Conservation (phyloP, 2,113 vertebrate genomes). For the Salvelinus sp. region DNA sequence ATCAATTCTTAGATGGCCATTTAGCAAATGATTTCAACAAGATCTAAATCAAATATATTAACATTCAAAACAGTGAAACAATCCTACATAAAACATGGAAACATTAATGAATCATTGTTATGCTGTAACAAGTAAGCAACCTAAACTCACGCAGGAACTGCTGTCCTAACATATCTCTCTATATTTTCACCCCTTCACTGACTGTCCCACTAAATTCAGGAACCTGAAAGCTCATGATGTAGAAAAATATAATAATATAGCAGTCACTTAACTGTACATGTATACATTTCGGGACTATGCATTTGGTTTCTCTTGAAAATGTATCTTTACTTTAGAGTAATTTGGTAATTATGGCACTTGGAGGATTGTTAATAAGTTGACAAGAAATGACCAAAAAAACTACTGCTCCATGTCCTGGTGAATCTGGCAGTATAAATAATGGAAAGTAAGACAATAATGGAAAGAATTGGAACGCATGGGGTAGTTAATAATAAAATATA, state of each 20-base stretch:
- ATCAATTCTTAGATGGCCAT: constrained; percentile 12
- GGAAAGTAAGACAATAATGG: background rate
- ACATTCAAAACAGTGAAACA: constrained; percentile 21
- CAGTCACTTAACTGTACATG: constrained; percentile 67
- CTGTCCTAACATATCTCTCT: background rate
- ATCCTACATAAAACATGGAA: constrained; percentile 16
- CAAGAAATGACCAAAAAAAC: background rate
- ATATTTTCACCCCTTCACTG: background rate
- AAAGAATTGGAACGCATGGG: background rate
- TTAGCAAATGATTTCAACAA: constrained; percentile 25
- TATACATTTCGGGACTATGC: background rate
- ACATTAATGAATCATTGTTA: background rate
- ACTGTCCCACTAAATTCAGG: background rate
- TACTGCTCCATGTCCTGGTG: too few species aligned
- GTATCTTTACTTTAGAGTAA: background rate
- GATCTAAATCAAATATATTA: constrained; percentile 6
- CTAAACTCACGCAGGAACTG: background rate
- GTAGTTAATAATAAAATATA: too few species aligned
- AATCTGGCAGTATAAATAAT: too few species aligned
- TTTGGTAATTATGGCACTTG: background rate
- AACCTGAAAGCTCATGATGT: constrained; percentile 45
- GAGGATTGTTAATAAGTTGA: background rate
- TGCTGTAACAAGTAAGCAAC: background rate
- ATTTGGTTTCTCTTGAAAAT: constrained; percentile 1
- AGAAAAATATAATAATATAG: background rate